phyloP scores from a whole-genome alignment of 1,140 invertebrate species.

The Mercenaria mercenaria region DNA sequence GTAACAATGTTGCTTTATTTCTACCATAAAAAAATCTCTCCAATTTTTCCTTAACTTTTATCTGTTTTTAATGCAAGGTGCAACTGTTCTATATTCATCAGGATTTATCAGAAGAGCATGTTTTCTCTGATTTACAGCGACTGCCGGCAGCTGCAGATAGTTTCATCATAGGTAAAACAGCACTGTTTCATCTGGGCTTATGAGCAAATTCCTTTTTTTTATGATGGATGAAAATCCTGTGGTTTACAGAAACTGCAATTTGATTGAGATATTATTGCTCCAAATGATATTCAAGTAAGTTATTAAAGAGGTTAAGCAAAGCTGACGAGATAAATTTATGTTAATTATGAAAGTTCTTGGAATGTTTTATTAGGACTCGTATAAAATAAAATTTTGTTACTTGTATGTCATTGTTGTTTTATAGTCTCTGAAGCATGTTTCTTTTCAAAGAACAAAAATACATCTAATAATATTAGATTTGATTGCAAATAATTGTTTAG shows the following conservation, averaged over 20 bases:
- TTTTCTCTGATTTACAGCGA: background rate
- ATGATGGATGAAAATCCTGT: background rate
- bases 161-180: background rate
- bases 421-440: no score
- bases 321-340: background rate
- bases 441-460: no score
- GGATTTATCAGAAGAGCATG: background rate
- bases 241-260: background rate
- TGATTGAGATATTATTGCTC: background rate
- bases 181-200: background rate
- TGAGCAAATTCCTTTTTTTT: constrained; percentile 31
- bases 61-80: constrained; percentile 11
- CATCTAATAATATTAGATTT: no score
- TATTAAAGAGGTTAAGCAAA: background rate
- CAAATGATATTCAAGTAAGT: background rate
- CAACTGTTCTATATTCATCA: constrained; percentile 23
- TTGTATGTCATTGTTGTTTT: no score
- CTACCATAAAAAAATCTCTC: no score
- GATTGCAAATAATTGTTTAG: no score
- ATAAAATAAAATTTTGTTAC: no score
- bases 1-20: no score
- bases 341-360: background rate
- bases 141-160: background rate
- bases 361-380: no score
- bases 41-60: no score